These are phyloP conservation scores for Athetis lepigone DNA, from an alignment of 2,888 invertebrate species.

Conservation along the genomic window DNA sequence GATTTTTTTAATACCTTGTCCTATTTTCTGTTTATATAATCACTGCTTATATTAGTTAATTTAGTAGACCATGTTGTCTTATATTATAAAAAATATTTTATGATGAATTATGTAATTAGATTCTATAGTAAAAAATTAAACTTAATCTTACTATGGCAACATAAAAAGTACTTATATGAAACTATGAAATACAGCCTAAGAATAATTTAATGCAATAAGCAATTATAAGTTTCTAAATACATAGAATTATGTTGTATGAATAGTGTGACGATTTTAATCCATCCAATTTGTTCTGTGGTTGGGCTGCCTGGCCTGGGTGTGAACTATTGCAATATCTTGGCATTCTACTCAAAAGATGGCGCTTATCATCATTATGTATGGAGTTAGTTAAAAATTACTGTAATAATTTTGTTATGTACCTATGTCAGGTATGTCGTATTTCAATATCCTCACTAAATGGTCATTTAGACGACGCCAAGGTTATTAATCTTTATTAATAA, in stretches of 20 bases:
- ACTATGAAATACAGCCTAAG: not conserved
- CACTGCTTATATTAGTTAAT: not conserved
- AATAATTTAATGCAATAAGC: not conserved
- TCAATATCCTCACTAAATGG: constrained; percentile 27
- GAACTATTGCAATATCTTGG: constrained; percentile 23
- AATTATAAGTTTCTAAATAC: not conserved
- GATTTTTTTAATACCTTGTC: constrained; percentile 66
- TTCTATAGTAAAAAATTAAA: not conserved
- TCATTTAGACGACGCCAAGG: constrained; percentile 29
- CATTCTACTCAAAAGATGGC: constrained; percentile 54
- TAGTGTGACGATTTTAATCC: not conserved
- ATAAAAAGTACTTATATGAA: constrained; percentile 4
- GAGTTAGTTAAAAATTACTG: too few relatives aligned
- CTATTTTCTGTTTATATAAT: constrained; percentile 34
- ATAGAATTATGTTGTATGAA: not conserved
- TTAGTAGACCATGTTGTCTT: not conserved
- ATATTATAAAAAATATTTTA: not conserved
- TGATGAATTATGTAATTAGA: not conserved
- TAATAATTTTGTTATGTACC: too few relatives aligned
- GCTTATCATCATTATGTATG: constrained; percentile 36
- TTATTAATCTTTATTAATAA: constrained; percentile 21
- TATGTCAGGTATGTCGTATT: constrained; percentile 6
- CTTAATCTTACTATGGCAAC: not conserved
- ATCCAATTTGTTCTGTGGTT: constrained; percentile 11
- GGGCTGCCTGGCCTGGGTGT: constrained; percentile 26